Percentiles rank a stretch among this genome's conserved stretches.
phyloP scores from a whole-genome alignment of 1,140 invertebrate genomes.

The Brachionus rubens region DNA sequence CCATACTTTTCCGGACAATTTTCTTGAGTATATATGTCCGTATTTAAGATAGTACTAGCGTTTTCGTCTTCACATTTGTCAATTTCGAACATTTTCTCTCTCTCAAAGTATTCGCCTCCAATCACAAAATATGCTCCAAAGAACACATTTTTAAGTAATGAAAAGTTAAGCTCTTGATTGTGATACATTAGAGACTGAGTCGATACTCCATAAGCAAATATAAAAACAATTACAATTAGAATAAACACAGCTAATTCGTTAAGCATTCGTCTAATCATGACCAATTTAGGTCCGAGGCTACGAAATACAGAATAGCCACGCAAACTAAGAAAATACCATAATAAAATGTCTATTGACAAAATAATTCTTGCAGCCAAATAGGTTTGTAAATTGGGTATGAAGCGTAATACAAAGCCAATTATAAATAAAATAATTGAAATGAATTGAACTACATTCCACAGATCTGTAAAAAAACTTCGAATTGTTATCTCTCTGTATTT shows the following conservation, averaged over 20 bases:
- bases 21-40: constrained; percentile 5
- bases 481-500: neutral
- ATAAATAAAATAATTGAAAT: constrained; percentile 54
- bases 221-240: constrained; percentile 41
- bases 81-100: constrained; percentile 37
- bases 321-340: constrained; percentile 54
- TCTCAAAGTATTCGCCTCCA: constrained; percentile 42
- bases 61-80: neutral
- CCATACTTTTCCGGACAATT: constrained; percentile 34
- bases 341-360: constrained; percentile 14
- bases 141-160: constrained; percentile 14
- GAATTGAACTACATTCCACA: constrained; percentile 59
- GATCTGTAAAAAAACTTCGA: constrained; percentile 51
- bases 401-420: constrained; percentile 46
- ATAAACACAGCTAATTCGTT: constrained; percentile 46
- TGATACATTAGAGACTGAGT: constrained; percentile 33
- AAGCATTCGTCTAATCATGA: constrained; percentile 63
- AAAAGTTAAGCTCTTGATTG: constrained; percentile 12
- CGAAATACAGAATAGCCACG: constrained; percentile 58
- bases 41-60: neutral
- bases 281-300: constrained; percentile 61
- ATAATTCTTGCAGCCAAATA: constrained; percentile 27
- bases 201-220: constrained; percentile 44
- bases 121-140: constrained; percentile 38
- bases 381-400: constrained; percentile 16